These are phyloP conservation scores for Pristionchus arcanus DNA, from an alignment of 2,888 invertebrate genomes.

Conservation along the genomic window DNA sequence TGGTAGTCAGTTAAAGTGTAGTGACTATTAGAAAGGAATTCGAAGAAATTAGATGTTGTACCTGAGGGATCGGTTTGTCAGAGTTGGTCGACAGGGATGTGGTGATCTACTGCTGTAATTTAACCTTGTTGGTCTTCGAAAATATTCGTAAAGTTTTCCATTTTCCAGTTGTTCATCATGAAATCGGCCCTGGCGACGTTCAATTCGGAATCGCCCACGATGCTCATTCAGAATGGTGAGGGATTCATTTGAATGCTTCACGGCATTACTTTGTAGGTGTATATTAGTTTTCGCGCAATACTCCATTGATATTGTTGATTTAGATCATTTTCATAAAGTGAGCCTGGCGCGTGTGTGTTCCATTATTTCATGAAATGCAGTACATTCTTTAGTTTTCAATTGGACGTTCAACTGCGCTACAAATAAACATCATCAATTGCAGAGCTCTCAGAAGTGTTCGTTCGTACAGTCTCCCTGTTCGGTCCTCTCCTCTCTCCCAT, in stretches of 20 bases:
- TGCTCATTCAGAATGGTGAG: constrained; percentile 65
- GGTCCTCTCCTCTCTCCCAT: constrained; percentile 70
- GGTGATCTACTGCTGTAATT: neutral
- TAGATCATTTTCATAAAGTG: no score
- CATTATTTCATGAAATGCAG: no score
- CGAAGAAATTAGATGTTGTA: neutral
- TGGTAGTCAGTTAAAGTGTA: neutral
- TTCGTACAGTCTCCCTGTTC: constrained; percentile 64
- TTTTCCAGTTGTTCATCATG: constrained; percentile 64
- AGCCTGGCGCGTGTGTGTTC: no score
- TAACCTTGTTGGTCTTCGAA: neutral
- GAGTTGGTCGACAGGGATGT: neutral
- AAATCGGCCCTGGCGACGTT: constrained; percentile 60
- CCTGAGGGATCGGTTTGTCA: neutral
- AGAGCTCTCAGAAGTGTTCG: constrained; percentile 70
- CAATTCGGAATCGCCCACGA: constrained; percentile 59
- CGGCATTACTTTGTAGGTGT: no score
- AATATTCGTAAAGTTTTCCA: no score
- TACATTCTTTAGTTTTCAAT: no score
- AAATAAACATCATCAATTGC: constrained; percentile 6
- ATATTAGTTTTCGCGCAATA: no score
- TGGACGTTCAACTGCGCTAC: neutral
- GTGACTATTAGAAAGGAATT: neutral
- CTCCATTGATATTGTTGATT: no score
- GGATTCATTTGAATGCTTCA: constrained; percentile 34